Base-by-base conservation (phyloP, 2,113 vertebrate species). In the Strix aluco region DNA sequence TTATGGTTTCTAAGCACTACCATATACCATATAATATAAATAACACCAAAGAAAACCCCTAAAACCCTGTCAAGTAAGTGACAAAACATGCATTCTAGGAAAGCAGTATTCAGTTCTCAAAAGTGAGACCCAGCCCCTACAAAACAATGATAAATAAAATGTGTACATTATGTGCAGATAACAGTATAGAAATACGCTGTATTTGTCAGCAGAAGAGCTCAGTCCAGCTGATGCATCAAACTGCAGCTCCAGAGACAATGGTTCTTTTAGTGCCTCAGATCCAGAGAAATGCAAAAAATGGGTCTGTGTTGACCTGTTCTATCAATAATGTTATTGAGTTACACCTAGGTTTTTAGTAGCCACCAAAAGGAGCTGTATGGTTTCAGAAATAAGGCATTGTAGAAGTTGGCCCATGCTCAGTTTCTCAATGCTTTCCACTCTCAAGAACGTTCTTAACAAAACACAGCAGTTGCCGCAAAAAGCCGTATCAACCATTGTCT, bases 171-270 rank as follows among this genome's bases (percentile, higher is more conserved):
- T 18, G 30, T 51, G 36, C 54, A 92, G 58, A 42, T 34, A 67
- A 27, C 0, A 1, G 11, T 6, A 27, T 10, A 16, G 63, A 59
- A 81, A 82, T 65, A 61, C 0, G 0, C 5, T 36, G 44, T 5
- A 7, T 11, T 30, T 49, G 54, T 17, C 83, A 96, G 47, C 17
- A 38, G 61, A 36, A 67, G 30, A 54, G 20, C 30, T 52, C 7
- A 5, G 21, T 8, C 27, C 51, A 87, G 27, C 3, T 26, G 42
- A 46, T 38, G 52, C 44, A 78, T 20, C 42, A 30, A 69, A 42
- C 5, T 42, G n/a, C 11, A 81, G 47, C 30, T 47, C 42, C 44
- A 71, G 18, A 88, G 46, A 11, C 7, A 23, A 40, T 1, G 2
- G 8, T 17, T 80, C 32, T 46, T 30, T 13, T 19, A 51, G n/a